Evolutionary conservation across 2,113 vertebrate genomes (phyloP).

Genomic region (Lepus europaeus): DNA sequence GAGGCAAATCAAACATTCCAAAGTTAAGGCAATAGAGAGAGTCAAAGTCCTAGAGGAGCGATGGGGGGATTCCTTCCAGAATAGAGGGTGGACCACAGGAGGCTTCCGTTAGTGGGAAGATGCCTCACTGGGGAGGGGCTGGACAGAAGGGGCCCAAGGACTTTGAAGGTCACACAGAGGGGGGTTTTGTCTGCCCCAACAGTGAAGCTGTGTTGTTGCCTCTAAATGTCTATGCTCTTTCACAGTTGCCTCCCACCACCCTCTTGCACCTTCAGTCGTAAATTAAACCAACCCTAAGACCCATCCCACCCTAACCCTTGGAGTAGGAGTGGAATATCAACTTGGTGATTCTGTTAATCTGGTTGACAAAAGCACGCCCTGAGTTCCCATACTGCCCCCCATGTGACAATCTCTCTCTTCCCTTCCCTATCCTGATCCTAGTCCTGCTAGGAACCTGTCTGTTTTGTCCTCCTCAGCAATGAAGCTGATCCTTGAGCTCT

Average conservation of each 20-base stretch:
- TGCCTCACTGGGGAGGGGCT: background rate
- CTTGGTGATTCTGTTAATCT: background rate
- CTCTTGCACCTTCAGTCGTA: background rate
- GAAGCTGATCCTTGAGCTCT: background rate
- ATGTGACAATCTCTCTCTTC: background rate
- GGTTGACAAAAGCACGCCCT: background rate
- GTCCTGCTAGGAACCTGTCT: background rate
- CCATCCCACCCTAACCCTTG: background rate
- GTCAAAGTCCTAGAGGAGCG: background rate
- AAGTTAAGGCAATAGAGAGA: background rate
- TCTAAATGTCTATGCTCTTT: background rate
- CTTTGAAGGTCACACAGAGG: background rate
- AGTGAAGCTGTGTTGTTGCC: too few relatives aligned
- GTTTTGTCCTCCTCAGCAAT: background rate
- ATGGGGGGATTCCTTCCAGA: constrained; percentile 4
- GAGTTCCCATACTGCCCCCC: background rate
- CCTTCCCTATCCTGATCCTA: background rate
- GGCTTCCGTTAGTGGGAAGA: background rate
- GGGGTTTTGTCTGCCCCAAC: background rate
- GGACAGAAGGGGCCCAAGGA: background rate
- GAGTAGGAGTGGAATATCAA: background rate
- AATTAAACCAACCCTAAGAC: background rate
- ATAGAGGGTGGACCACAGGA: background rate
- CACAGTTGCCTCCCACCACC: background rate
- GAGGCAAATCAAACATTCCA: constrained; percentile 54